phyloP scores from a whole-genome alignment of 2,113 vertebrate genomes.

The Tringa solitaria region DNA sequence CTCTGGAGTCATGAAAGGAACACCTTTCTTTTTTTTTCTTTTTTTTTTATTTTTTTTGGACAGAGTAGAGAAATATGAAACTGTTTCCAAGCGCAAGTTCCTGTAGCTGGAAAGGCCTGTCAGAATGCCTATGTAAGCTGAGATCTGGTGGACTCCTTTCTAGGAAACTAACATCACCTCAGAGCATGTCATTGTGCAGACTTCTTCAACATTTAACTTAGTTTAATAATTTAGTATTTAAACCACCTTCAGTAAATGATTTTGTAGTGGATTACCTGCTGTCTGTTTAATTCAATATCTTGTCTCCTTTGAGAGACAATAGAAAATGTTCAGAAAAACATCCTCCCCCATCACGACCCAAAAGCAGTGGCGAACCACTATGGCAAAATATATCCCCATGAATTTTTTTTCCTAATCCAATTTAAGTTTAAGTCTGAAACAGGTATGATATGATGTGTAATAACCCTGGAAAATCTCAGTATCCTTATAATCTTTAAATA shows the following conservation, averaged over 20 bases:
- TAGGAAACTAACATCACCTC: neutral
- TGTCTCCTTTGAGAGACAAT: neutral
- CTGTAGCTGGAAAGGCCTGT: neutral
- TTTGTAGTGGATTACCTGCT: neutral
- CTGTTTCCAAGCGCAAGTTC: neutral
- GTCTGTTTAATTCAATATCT: neutral
- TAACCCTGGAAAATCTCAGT: neutral
- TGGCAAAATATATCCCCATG: neutral
- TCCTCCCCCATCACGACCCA: rapidly evolving
- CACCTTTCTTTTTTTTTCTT: too few species aligned
- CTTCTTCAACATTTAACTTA: neutral
- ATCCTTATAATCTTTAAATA: neutral
- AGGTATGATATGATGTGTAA: neutral
- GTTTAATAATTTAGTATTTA: neutral
- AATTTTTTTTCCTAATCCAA: neutral
- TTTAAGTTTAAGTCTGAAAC: neutral
- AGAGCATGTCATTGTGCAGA: neutral
- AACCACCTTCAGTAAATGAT: neutral
- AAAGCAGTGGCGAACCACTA: neutral
- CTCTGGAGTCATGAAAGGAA: neutral
- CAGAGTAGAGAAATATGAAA: rapidly evolving
- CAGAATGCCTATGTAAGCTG: neutral
- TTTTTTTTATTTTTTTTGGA: neutral
- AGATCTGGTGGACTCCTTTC: neutral
- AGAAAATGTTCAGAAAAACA: neutral